phyloP scores from a whole-genome alignment of 2,113 vertebrate genomes.

The Phodopus roborovskii region DNA sequence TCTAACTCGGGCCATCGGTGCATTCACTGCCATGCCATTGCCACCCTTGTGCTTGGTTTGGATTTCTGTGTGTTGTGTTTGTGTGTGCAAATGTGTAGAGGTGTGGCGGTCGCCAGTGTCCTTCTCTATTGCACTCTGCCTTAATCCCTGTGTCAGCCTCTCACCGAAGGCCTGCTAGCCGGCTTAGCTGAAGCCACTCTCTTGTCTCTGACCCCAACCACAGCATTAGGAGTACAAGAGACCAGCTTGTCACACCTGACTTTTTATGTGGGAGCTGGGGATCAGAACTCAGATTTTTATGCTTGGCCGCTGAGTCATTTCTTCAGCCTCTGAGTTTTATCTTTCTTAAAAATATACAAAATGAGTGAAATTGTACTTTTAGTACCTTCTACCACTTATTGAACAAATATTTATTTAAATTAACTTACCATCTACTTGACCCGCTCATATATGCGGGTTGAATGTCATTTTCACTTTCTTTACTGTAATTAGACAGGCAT shows the following conservation, averaged over 20 bases:
- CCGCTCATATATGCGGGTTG: no score
- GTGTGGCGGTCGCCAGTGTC: background rate
- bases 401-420: background rate
- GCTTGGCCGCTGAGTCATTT: background rate
- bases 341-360: background rate
- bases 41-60: background rate
- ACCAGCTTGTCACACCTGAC: background rate
- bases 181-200: background rate
- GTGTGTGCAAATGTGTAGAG: background rate
- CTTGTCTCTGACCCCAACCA: background rate
- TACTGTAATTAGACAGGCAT: slow-evolving; percentile 41
- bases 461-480: slow-evolving; percentile 10
- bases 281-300: background rate
- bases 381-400: background rate
- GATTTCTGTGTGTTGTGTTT: background rate
- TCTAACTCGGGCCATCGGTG: background rate
- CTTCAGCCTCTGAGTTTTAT: background rate
- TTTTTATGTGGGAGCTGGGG: background rate
- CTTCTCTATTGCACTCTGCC: background rate
- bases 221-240: background rate
- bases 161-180: background rate
- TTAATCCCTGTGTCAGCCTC: background rate
- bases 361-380: no score
- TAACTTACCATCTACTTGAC: background rate
- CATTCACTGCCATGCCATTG: background rate